Conservation (phyloP, 2,888 invertebrate species). For the Oscheius sp. region DNA sequence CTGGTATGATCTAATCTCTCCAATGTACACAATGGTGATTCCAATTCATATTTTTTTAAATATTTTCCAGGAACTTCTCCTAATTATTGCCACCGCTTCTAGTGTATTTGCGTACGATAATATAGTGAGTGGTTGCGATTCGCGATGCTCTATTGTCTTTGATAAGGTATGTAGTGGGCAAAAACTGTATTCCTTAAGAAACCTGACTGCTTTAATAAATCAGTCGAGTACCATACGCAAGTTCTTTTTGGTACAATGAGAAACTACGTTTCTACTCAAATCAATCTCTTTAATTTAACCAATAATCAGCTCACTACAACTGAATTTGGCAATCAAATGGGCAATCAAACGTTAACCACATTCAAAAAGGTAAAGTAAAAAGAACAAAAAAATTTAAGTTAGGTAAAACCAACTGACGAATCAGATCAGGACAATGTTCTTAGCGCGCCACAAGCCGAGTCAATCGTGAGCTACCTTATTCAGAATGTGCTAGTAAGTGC, state of each 20-base stretch:
- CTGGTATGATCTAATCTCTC: too few relatives aligned
- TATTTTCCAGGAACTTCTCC: background rate
- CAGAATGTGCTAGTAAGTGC: constrained; percentile 10
- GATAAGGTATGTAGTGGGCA: constrained; percentile 7
- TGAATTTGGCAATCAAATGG: background rate
- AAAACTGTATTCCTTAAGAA: too few relatives aligned
- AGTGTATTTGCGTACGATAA: background rate
- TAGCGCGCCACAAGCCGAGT: background rate
- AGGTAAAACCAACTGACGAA: constrained; percentile 7
- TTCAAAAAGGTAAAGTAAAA: background rate
- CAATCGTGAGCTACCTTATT: background rate
- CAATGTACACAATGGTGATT: too few relatives aligned
- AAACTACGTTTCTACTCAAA: constrained; percentile 13
- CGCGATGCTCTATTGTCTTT: constrained; percentile 7
- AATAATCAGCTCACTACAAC: background rate
- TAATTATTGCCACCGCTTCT: background rate
- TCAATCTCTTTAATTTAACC: background rate
- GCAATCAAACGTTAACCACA: background rate
- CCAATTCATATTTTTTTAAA: too few relatives aligned
- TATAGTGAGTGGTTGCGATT: background rate
- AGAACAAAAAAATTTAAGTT: background rate
- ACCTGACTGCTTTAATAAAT: background rate
- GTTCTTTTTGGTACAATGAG: constrained; percentile 12
- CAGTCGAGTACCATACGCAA: background rate
- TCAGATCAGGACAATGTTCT: constrained; percentile 11